Evolutionary conservation across 2,888 invertebrate genomes (phyloP), one percentile per base, ranked within the genome.

Genomic region (Sinopyrophorus schimmeli): DNA sequence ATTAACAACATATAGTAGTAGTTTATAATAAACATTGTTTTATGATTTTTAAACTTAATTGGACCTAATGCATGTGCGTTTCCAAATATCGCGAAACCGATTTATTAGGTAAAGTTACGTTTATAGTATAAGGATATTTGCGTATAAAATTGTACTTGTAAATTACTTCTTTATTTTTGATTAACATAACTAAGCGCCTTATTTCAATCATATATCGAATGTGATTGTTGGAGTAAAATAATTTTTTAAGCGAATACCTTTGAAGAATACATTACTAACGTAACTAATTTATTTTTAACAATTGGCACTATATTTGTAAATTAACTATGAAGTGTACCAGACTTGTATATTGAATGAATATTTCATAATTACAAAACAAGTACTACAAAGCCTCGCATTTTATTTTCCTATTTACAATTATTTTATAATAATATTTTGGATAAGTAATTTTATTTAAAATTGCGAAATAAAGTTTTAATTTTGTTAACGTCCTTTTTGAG

Each of bases 1-100:
- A 49, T 43, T 32, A 20, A 43, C 17, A 44, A 39, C 26, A 49
- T 43, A 42, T 16, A 47, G 35, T 37, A 34, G 43, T 43, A 49
- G 49, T 23, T 34, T 17, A 16, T 37, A 38, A 31, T 38, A 24
- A 48, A 43, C 44, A 43, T 32, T 38, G 39, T 32, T 34, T 27
- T 41, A 35, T 26, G 38, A 49, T 27, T 12, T 49, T 20, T 44
- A 39, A 37, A 23, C 9, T 7, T 31, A 12, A 11, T 37, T 44
- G 40, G 11, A 20, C 41, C 21, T 41, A 47, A 40, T 40, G 47
- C 28, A 41, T n/a, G n/a, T n/a, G n/a, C n/a, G n/a, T n/a, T n/a
- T n/a, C n/a, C n/a, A n/a, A n/a, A n/a, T n/a, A n/a, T n/a, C n/a
- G n/a, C n/a, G n/a, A n/a, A n/a, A n/a, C n/a, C n/a, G n/a, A n/a